A percentile compares a stretch with the other conserved stretches of the same genome.
phyloP scores from a whole-genome alignment of 2,113 vertebrate species.

The Tragelaphus buxtoni region DNA sequence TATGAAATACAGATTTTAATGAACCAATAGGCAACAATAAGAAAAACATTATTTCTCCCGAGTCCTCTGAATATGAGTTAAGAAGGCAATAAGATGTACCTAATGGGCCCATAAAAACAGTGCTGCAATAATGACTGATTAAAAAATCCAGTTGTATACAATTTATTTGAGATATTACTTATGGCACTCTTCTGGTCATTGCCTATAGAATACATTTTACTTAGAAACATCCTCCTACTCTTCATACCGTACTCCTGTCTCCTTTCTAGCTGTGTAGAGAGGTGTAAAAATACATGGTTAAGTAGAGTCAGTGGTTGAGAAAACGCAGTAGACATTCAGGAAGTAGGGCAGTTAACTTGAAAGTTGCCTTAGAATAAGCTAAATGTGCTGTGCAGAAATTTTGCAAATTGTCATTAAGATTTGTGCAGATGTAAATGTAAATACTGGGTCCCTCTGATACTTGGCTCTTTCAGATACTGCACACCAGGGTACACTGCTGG shows the following conservation, averaged over 20 bases:
- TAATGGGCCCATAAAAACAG: neutral
- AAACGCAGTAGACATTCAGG: neutral
- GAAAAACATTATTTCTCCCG: slow-evolving; percentile 42
- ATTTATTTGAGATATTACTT: neutral
- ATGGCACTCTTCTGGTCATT: neutral
- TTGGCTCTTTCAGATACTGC: neutral
- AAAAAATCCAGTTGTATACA: neutral
- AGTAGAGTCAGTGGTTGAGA: neutral
- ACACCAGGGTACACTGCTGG: neutral
- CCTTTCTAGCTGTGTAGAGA: neutral
- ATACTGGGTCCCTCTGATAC: neutral
- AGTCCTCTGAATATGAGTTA: slow-evolving; percentile 29
- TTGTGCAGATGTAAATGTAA: neutral
- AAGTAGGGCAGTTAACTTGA: neutral
- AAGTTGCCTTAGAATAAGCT: neutral
- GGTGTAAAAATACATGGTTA: neutral
- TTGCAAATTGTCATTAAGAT: neutral
- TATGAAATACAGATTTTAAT: slow-evolving; percentile 48
- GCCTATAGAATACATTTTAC: neutral
- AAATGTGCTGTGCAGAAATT: neutral
- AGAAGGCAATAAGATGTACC: neutral
- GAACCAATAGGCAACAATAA: slow-evolving; percentile 15
- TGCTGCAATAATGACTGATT: slow-evolving; percentile 5
- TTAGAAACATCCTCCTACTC: neutral
- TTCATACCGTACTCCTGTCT: neutral